Evolutionary conservation across 2,797 vertebrate genomes (phyloP).

Genomic region (Acipenser ruthenus): DNA sequence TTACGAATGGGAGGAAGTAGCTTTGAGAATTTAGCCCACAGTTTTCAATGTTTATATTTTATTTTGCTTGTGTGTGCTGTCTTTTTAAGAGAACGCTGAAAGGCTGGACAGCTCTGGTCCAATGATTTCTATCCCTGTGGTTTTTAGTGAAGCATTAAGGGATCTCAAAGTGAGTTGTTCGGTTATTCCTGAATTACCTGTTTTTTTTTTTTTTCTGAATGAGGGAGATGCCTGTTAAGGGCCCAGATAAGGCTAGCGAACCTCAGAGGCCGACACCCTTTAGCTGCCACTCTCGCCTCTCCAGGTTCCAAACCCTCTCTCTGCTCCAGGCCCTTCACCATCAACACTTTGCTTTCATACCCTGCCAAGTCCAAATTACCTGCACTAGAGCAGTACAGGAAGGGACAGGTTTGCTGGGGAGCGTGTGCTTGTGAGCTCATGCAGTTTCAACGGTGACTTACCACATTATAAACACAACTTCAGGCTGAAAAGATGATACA

Average conservation of each 20-base stretch:
- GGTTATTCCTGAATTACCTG: neutral
- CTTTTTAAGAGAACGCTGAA: too few relatives aligned
- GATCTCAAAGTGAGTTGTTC: neutral
- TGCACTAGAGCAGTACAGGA: conserved; percentile 1
- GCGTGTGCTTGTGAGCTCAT: neutral
- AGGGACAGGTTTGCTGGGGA: neutral
- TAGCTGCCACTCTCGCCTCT: neutral
- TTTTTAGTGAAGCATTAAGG: neutral
- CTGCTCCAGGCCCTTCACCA: neutral
- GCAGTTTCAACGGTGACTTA: neutral
- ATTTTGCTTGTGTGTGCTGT: too few relatives aligned
- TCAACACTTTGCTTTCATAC: conserved; percentile 8
- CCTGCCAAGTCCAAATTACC: conserved; percentile 6
- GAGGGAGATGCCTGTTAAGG: neutral
- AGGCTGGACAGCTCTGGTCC: too few relatives aligned
- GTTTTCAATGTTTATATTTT: too few relatives aligned
- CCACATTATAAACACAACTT: neutral
- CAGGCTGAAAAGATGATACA: neutral
- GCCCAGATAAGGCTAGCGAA: neutral
- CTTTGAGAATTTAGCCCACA: too few relatives aligned
- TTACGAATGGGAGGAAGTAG: too few relatives aligned
- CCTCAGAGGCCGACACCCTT: neutral
- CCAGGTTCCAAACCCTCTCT: neutral
- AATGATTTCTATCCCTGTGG: too few relatives aligned
- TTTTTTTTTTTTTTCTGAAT: neutral